These are phyloP conservation scores for Muscidifurax raptorellus DNA, from an alignment of 1,140 invertebrate species.

Conservation along the genomic window DNA sequence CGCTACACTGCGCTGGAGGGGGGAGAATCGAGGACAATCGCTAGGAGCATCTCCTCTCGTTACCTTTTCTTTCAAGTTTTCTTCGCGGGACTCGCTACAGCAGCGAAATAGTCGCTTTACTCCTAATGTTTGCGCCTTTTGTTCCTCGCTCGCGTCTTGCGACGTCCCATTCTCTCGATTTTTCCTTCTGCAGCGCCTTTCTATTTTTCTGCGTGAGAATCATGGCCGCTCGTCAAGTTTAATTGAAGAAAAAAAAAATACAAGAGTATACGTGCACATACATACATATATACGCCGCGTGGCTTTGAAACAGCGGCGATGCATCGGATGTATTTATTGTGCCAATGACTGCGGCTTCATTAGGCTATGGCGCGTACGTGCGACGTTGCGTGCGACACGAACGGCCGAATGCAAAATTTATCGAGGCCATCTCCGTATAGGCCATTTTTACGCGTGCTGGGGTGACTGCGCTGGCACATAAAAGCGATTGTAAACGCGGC, in stretches of 20 bases:
- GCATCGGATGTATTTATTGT: background rate
- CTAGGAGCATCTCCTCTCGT: background rate
- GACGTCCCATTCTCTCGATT: constrained; percentile 22
- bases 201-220: background rate
- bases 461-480: background rate
- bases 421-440: background rate
- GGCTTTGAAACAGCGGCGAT: background rate
- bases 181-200: too few relatives aligned
- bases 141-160: background rate
- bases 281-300: background rate
- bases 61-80: background rate
- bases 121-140: constrained; percentile 46
- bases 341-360: background rate
- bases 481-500: background rate
- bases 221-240: background rate
- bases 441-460: background rate
- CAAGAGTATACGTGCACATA: too few relatives aligned
- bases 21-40: constrained; percentile 31
- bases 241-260: background rate
- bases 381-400: background rate
- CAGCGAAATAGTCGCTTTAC: constrained; percentile 36
- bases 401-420: background rate
- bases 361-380: background rate
- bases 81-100: background rate
- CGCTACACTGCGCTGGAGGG: background rate